Evolutionary conservation across 2,797 vertebrate genomes (phyloP), one percentile per base, ranked within the genome.

Genomic region (Chloroceryle amazona): DNA sequence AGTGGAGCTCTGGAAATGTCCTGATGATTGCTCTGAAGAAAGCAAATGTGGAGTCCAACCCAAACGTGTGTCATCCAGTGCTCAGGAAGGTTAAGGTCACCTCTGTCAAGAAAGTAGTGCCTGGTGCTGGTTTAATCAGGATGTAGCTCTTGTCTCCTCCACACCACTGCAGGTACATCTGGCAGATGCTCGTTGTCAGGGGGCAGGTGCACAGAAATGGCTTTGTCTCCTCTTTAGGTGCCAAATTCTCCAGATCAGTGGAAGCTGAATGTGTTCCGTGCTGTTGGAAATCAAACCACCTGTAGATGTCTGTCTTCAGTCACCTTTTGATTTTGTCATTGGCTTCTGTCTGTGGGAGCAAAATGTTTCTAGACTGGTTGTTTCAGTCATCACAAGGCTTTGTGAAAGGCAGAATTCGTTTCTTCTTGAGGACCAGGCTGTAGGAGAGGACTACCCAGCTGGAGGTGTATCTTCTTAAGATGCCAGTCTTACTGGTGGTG

Each of bases 241-340:
- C 46, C 44, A 42, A 84, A 47, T 51, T 86, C 39, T 81, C 17
- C 37, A 19, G 42, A 41, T 52, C 57, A 11, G 47, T 7, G 51
- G 52, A 47, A 86, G 26, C 47, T 76, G 42, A 0, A 0, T 35
- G 25, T 42, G 13, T 62, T 89, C 37, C 1, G 0, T 86, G 72
- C 41, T 94, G 86, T 92, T 83, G 89, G 65, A 91, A 89, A 17
- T 65, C 2, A 3, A 92, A 54, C 92, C 79, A 90, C 90, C 95
- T 94, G 90, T 92, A 96, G 83, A 88, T 96, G 90, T 94, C 90
- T 95, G 74, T 89, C 73, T 93, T 90, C 67, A 65, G 85, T 95
- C 78, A 83, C 71, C 90, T 79, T 94, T 57, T 57, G 55, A 14
- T 78, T 76, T 80, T 2, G 2, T 73, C 46, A 11, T 29, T 90